Evolutionary conservation across 2,797 vertebrate species (phyloP).

Genomic region (Sebastes minor): DNA sequence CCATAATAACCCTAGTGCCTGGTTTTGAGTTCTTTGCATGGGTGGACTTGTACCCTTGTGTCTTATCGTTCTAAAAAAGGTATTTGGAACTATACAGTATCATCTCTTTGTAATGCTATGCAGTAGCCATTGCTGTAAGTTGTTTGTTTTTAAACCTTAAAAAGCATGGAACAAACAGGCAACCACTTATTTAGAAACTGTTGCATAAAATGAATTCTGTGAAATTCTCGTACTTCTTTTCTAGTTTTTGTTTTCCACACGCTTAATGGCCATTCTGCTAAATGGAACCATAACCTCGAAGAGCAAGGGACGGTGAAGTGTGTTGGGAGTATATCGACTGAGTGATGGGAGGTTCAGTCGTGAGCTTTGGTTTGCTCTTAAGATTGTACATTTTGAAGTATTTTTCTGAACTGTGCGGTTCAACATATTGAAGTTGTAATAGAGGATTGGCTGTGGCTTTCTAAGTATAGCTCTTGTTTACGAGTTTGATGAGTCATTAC

Average conservation of each 20-base stretch:
- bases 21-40: neutral
- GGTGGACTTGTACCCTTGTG: neutral
- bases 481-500: neutral
- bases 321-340: neutral
- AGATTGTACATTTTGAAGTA: neutral
- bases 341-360: neutral
- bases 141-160: neutral
- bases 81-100: neutral
- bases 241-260: neutral
- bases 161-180: too few relatives aligned
- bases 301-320: neutral
- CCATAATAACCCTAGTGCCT: too few relatives aligned
- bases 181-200: too few relatives aligned
- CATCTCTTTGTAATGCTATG: neutral
- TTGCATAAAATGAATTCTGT: too few relatives aligned
- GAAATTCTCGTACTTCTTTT: neutral
- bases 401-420: neutral
- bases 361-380: neutral
- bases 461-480: neutral
- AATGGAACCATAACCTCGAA: neutral
- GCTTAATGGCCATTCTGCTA: neutral
- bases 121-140: neutral
- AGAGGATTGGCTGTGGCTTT: neutral
- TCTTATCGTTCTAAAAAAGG: neutral
- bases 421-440: neutral